Evolutionary conservation across 2,797 vertebrate genomes (phyloP), one percentile per base, ranked within the genome.

Genomic region (Enteromius mattozi): DNA sequence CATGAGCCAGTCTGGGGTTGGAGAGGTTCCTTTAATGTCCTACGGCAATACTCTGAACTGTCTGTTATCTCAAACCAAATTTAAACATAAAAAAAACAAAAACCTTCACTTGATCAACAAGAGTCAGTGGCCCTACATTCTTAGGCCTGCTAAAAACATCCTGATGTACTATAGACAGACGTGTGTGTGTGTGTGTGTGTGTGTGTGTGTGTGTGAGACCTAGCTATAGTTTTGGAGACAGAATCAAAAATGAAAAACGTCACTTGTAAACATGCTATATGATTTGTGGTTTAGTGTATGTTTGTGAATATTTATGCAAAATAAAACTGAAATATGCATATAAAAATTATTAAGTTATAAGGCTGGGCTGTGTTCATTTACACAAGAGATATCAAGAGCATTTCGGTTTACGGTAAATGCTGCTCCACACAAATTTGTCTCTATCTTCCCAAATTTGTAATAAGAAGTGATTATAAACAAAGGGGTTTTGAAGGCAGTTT

Each of bases 131-230:
- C 40, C 70, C 13, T 63, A 63, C 40, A 47, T 24, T 35, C n/a
- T 27, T 56, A 81, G 13, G 66, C 33, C 78, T 70, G 49, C 54
- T 63, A 65, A 81, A 82, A 76, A 82, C 59, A 76, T 82, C 81
- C 71, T 19, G 30, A 54, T 30, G 70, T 66, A 17, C 75, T 16
- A 68, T 68, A 66, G 30, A 51, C 27, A 66, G 77, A 65, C 10
- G 6, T n/a, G 8, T 33, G 1, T 21, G 21, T 27, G 30, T 16
- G 3, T 47, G 14, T 47, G 47, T 16, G 47, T 16, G 47, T 47
- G 3, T 47, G 47, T 47, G 13, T 47, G 47, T 47, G 2, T 4
- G 35, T 51, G 12, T 65, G 10, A 27, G 70, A 49, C 45, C 70
- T 12, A 42, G 49, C 33, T 59, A 2, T 42, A 76, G 27, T 56